Evolutionary conservation across 2,888 invertebrate species (phyloP).

Genomic region (Phengaris alcon): DNA sequence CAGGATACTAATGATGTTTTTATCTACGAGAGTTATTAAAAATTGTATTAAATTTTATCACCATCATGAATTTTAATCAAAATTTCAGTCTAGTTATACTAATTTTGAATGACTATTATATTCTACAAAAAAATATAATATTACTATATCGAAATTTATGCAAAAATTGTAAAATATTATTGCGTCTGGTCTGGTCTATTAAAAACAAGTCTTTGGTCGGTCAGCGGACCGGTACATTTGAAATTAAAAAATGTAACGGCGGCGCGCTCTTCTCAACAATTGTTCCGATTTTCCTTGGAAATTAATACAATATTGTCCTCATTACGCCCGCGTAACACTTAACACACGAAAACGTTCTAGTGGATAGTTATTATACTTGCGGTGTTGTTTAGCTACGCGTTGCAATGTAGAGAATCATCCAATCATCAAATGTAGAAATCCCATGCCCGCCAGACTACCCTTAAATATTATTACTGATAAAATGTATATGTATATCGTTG

Average conservation of each 20-base stretch:
- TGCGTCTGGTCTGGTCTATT: slow-evolving; percentile 46
- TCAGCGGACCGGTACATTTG: slow-evolving; percentile 59
- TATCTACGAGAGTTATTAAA: not conserved
- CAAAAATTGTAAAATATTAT: not conserved
- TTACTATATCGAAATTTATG: not conserved
- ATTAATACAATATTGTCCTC: slow-evolving; percentile 61
- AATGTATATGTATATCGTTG: no score
- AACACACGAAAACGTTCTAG: slow-evolving; percentile 25
- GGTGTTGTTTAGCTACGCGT: not conserved
- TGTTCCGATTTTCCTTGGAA: slow-evolving; percentile 58
- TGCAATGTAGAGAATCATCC: not conserved
- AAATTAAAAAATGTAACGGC: slow-evolving; percentile 68
- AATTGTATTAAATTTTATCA: not conserved
- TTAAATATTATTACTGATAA: no score
- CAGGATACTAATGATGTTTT: not conserved
- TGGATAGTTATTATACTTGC: slow-evolving; percentile 2
- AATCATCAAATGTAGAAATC: no score
- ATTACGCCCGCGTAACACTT: slow-evolving; percentile 43
- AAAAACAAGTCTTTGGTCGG: slow-evolving; percentile 38
- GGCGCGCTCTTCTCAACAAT: slow-evolving; percentile 60
- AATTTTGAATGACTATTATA: not conserved
- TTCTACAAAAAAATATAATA: not conserved
- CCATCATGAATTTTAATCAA: not conserved
- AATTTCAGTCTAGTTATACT: not conserved
- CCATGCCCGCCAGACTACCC: no score